Evolutionary conservation across 2,888 invertebrate species (phyloP).

Genomic region (Digitonthophagus gazella): DNA sequence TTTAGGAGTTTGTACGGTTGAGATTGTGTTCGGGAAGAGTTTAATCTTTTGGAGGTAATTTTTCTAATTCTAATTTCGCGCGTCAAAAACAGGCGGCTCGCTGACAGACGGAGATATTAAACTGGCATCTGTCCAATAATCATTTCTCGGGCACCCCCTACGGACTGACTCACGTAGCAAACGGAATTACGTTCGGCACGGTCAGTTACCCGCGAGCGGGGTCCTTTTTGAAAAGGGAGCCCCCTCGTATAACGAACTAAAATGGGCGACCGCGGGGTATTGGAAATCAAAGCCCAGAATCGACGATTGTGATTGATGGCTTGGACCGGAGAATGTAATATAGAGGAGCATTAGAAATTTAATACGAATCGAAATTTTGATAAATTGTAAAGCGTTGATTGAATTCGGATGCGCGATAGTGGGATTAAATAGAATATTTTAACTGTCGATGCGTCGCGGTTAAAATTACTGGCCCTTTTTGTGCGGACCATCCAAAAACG

Average conservation of each 20-base stretch:
- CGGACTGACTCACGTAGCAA: slow-evolving; percentile 15
- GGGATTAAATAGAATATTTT: not conserved
- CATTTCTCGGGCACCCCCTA: slow-evolving; percentile 25
- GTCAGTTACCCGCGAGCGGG: slow-evolving; percentile 12
- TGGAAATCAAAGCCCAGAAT: slow-evolving; percentile 9
- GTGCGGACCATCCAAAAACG: not conserved
- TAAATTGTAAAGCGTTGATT: slow-evolving; percentile 1
- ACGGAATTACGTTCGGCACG: slow-evolving; percentile 19
- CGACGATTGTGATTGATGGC: slow-evolving; percentile 13
- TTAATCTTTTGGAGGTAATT: not conserved
- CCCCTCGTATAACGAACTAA: slow-evolving; percentile 5
- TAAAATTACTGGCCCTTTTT: not conserved
- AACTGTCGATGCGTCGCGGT: not conserved
- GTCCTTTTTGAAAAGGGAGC: slow-evolving; percentile 4
- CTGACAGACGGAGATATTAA: slow-evolving; percentile 30
- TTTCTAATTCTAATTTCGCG: slow-evolving; percentile 1
- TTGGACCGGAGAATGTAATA: not conserved
- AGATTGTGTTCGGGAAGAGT: not conserved
- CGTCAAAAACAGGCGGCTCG: slow-evolving; percentile 3
- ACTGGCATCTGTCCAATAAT: slow-evolving; percentile 35
- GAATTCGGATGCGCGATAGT: not conserved
- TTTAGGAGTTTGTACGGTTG: not conserved
- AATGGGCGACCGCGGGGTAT: slow-evolving; percentile 3
- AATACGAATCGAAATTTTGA: slow-evolving; percentile 3
- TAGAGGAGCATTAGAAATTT: slow-evolving; percentile 1